Percentiles rank a stretch among this genome's conserved stretches.
Conservation (phyloP, 2,888 invertebrate species). For the Tipula unca region DNA sequence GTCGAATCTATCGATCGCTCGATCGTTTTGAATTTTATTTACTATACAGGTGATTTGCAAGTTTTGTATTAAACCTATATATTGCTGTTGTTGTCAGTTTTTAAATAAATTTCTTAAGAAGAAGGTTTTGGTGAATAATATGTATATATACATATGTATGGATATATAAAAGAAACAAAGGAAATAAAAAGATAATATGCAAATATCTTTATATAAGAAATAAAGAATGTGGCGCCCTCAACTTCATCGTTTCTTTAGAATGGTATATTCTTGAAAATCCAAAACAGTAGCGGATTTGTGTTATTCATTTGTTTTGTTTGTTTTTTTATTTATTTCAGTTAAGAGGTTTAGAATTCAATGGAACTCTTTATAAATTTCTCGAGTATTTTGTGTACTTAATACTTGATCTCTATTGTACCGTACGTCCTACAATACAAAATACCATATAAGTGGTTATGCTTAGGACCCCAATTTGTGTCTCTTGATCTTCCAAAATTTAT, state of each 20-base stretch:
- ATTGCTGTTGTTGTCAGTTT: not conserved
- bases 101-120: not conserved
- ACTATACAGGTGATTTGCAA: not conserved
- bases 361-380: not conserved
- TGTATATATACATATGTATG: not conserved
- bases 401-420: not conserved
- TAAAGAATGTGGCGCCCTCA: not conserved
- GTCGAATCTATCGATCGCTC: not conserved
- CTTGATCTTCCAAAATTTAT: not conserved
- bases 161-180: not conserved
- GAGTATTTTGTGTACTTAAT: not conserved
- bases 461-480: not conserved
- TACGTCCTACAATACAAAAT: not conserved
- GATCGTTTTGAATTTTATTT: not conserved
- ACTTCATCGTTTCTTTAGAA: not conserved
- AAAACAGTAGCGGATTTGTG: not conserved
- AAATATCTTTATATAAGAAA: not conserved
- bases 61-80: not conserved
- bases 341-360: not conserved
- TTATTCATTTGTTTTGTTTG: not conserved
- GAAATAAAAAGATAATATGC: not conserved
- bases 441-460: not conserved
- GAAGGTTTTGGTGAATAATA: not conserved
- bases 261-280: not conserved
- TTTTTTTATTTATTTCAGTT: not conserved